These are phyloP conservation scores for Spilogale gracilis DNA, from an alignment of 2,113 vertebrate species.

Conservation along the genomic window DNA sequence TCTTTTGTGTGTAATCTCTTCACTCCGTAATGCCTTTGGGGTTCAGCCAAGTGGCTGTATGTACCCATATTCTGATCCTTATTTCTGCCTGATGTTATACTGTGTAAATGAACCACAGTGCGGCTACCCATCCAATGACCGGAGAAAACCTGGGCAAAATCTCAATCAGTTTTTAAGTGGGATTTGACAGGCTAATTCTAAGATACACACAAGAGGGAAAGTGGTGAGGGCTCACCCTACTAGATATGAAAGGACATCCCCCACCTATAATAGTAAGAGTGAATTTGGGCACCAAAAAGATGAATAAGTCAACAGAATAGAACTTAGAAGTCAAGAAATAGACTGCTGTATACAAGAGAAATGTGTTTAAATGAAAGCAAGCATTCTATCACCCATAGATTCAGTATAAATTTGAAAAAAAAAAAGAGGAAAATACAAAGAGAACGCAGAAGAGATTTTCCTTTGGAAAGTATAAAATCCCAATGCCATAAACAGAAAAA, in stretches of 20 bases:
- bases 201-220: not conserved
- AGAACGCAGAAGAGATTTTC: not conserved
- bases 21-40: not conserved
- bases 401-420: not conserved
- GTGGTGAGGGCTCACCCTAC: not conserved
- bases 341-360: not conserved
- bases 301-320: not conserved
- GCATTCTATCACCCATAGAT: not conserved
- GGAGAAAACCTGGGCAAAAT: not conserved
- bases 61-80: not conserved
- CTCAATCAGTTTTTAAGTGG: not conserved
- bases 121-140: too few species aligned
- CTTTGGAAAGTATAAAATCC: not conserved
- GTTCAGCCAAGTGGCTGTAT: not conserved
- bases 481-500: not conserved
- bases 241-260: not conserved
- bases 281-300: not conserved
- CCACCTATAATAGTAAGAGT: not conserved
- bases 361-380: not conserved
- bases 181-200: not conserved
- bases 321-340: conserved; percentile 30
- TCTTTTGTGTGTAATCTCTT: not conserved
- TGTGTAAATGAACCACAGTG: not conserved
- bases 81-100: not conserved
- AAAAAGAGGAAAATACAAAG: not conserved